A percentile compares a stretch with the other conserved stretches of the same genome.
phyloP scores from a whole-genome alignment of 2,797 vertebrate species.

The Dendrocincla tyrannina region DNA sequence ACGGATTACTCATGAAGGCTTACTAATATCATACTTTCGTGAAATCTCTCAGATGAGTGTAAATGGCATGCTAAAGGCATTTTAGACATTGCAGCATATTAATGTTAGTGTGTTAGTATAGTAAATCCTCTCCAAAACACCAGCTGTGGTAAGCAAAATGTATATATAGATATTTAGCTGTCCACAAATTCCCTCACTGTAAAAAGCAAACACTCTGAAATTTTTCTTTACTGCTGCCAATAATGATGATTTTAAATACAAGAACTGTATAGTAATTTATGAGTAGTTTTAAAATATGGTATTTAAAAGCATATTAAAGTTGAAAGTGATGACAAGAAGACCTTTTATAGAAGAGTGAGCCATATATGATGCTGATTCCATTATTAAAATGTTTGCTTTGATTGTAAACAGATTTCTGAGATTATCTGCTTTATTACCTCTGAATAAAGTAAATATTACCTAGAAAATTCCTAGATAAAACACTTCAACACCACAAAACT shows the following conservation, averaged over 20 bases:
- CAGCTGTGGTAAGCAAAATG: slow-evolving; percentile 47
- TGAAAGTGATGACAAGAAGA: neutral
- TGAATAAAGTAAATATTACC: neutral
- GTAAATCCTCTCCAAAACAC: slow-evolving; percentile 63
- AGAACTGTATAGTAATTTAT: neutral
- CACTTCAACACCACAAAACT: neutral
- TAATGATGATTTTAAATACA: slow-evolving; percentile 1
- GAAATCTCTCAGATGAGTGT: slow-evolving; percentile 58
- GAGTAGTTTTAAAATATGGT: neutral
- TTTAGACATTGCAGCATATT: slow-evolving; percentile 35
- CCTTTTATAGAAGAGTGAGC: neutral
- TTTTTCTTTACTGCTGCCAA: neutral
- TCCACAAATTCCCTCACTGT: slow-evolving; percentile 10
- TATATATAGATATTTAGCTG: neutral
- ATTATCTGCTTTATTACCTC: neutral
- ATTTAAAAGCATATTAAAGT: neutral
- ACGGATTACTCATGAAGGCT: slow-evolving; percentile 68
- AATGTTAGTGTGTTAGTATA: slow-evolving; percentile 52
- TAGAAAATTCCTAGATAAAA: neutral
- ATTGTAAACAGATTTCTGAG: neutral
- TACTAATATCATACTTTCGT: slow-evolving; percentile 59
- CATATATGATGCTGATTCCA: neutral
- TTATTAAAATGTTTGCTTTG: neutral
- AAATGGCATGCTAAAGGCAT: slow-evolving; percentile 55
- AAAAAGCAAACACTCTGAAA: neutral